phyloP scores from a whole-genome alignment of 2,113 vertebrate genomes.

The Neolamprologus longior region DNA sequence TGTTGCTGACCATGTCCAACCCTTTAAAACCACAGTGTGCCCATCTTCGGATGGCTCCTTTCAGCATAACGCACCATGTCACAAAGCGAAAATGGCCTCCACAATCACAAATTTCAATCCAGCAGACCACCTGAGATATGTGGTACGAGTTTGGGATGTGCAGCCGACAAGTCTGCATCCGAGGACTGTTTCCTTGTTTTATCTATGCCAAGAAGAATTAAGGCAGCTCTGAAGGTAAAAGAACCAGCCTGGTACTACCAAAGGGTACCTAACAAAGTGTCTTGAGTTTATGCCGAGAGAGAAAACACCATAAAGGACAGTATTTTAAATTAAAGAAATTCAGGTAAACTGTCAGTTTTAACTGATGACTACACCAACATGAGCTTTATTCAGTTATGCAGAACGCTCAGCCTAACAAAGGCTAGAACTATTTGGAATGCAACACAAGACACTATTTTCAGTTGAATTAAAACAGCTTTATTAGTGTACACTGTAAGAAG shows the following conservation, averaged over 20 bases:
- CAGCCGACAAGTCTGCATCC: background rate
- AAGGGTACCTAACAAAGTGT: background rate
- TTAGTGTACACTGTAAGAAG: slow-evolving; percentile 89
- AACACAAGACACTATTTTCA: background rate
- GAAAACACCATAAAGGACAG: background rate
- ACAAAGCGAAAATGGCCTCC: background rate
- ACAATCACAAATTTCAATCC: background rate
- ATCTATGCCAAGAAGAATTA: background rate
- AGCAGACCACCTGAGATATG: background rate
- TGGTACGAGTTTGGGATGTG: background rate
- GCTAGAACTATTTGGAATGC: background rate
- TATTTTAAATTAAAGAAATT: background rate
- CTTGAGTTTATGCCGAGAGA: background rate
- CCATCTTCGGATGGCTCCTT: background rate
- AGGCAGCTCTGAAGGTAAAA: background rate
- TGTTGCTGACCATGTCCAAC: background rate
- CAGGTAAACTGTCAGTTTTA: background rate
- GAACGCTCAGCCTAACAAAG: background rate
- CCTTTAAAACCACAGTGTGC: background rate
- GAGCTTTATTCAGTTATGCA: background rate
- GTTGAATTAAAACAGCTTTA: slow-evolving; percentile 86
- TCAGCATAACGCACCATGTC: background rate
- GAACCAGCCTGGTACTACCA: background rate
- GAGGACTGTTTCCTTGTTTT: background rate
- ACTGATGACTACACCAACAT: background rate